Evolutionary conservation across 2,113 vertebrate genomes (phyloP).

Genomic region (Serilophus lunatus): DNA sequence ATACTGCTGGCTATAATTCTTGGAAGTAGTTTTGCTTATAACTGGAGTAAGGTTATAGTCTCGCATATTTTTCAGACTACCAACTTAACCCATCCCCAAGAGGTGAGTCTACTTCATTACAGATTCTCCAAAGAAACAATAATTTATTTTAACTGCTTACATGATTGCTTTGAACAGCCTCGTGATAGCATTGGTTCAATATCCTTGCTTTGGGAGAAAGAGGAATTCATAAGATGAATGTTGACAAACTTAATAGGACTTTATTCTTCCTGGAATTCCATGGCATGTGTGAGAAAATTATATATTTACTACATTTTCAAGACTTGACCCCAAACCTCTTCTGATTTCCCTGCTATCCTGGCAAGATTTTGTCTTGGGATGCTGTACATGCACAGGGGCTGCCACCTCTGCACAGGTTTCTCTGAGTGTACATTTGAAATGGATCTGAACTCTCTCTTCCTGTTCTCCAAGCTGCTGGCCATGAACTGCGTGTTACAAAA

Average conservation of each 20-base stretch:
- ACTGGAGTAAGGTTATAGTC: conserved; percentile 11
- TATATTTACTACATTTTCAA: not conserved
- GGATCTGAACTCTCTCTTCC: not conserved
- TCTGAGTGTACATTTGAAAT: not conserved
- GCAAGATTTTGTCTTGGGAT: not conserved
- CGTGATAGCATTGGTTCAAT: not conserved
- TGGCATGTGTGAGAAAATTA: not conserved
- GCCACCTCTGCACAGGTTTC: not conserved
- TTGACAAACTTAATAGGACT: not conserved
- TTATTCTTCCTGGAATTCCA: not conserved
- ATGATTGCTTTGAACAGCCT: not conserved
- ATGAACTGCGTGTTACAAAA: not conserved
- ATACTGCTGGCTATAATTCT: conserved; percentile 9
- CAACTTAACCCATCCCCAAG: conserved; percentile 10
- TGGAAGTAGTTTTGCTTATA: conserved; percentile 34
- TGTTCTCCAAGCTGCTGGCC: not conserved
- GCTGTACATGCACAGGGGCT: not conserved
- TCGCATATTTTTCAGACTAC: conserved; percentile 10
- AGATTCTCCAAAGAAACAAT: not conserved
- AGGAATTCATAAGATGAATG: not conserved
- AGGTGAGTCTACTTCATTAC: not conserved
- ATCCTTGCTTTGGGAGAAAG: not conserved
- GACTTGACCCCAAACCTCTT: not conserved
- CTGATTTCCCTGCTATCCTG: not conserved
- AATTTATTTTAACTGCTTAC: not conserved